phyloP scores from a whole-genome alignment of 1,140 invertebrate genomes.

The Lethrus apterus region DNA sequence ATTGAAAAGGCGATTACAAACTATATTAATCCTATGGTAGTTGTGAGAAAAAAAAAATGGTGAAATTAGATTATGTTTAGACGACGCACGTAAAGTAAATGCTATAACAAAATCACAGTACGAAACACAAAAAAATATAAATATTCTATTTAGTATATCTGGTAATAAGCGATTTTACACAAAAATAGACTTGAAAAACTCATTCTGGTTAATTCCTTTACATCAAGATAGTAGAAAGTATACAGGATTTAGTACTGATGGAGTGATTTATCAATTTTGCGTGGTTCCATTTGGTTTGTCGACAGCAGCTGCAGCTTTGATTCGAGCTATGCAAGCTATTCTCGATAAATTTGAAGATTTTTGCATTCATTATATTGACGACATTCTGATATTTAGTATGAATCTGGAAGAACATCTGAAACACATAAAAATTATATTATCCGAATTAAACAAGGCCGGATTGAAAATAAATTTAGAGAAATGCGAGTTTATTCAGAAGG shows the following conservation, averaged over 20 bases:
- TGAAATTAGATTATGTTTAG: neutral
- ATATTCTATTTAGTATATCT: neutral
- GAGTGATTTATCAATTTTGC: slow-evolving; percentile 4
- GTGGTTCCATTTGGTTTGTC: slow-evolving; percentile 1
- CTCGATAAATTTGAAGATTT: neutral
- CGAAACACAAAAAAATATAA: slow-evolving; percentile 5
- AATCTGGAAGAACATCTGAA: slow-evolving; percentile 1
- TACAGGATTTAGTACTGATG: slow-evolving; percentile 6
- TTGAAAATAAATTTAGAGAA: no score
- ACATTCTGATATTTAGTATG: slow-evolving; percentile 7
- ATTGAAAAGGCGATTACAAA: slow-evolving; percentile 3
- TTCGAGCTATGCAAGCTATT: neutral
- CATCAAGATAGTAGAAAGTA: neutral
- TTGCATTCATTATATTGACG: slow-evolving; percentile 7
- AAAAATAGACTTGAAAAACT: neutral
- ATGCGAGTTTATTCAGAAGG: no score
- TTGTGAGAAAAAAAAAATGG: slow-evolving; percentile 1
- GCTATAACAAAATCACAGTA: neutral
- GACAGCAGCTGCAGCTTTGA: neutral
- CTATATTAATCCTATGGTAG: slow-evolving; percentile 4
- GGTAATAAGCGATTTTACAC: neutral
- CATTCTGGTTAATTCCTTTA: slow-evolving; percentile 6
- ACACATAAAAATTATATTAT: slow-evolving; percentile 7
- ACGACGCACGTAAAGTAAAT: slow-evolving; percentile 7
- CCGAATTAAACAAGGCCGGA: no score